phyloP scores from a whole-genome alignment of 2,888 invertebrate species.

The Trissolcus brochymenae region DNA sequence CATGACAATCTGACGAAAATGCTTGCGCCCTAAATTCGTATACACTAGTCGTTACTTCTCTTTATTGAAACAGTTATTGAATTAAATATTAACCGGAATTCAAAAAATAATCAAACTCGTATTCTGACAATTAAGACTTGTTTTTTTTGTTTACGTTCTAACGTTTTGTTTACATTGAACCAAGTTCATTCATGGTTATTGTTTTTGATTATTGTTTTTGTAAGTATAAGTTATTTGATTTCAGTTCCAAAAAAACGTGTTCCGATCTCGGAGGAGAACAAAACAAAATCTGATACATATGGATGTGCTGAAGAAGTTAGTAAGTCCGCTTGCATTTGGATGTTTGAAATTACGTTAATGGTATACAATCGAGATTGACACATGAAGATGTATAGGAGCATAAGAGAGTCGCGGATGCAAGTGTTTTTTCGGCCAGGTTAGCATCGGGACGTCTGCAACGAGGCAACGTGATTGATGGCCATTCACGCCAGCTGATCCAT shows the following conservation, averaged over 20 bases:
- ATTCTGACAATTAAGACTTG: too few species aligned
- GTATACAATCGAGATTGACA: slow-evolving; percentile 43
- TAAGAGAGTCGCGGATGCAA: slow-evolving; percentile 45
- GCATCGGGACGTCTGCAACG: slow-evolving; percentile 45
- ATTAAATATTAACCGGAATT: background rate
- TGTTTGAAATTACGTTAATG: slow-evolving; percentile 21
- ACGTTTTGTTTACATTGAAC: too few species aligned
- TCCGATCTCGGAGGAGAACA: too few species aligned
- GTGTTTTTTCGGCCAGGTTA: slow-evolving; percentile 41
- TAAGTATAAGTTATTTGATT: too few species aligned
- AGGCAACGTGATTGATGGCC: slow-evolving; percentile 72
- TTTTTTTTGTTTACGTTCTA: background rate
- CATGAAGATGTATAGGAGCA: slow-evolving; percentile 20
- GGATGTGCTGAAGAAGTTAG: too few species aligned
- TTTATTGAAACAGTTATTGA: slow-evolving; percentile 4
- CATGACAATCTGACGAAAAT: slow-evolving; percentile 16
- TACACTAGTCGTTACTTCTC: background rate
- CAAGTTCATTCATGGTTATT: too few species aligned
- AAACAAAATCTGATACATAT: too few species aligned
- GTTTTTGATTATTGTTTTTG: too few species aligned
- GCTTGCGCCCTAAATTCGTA: background rate
- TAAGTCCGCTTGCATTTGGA: too few species aligned
- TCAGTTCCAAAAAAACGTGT: too few species aligned
- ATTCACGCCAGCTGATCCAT: slow-evolving; percentile 73
- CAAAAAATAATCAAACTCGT: background rate